Evolutionary conservation across 2,113 vertebrate genomes (phyloP).

Genomic region (Stictonetta naevosa): DNA sequence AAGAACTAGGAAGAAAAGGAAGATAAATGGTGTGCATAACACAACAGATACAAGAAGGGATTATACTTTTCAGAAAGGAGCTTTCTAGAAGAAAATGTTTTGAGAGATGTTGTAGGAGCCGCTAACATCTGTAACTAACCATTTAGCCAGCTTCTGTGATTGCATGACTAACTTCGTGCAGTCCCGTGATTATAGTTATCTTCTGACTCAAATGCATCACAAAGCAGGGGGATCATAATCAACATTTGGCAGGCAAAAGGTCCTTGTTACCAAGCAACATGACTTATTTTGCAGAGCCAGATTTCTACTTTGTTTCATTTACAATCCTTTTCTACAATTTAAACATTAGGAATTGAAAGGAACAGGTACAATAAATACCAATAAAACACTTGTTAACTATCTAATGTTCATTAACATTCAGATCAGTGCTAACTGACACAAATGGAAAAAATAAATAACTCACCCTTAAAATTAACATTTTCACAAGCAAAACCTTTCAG

Average conservation of each 20-base stretch:
- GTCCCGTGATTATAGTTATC: not conserved
- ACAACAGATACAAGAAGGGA: constrained; percentile 13
- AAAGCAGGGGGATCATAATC: not conserved
- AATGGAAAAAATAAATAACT: not conserved
- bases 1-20: constrained; percentile 7
- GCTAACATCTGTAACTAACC: not conserved
- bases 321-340: not conserved
- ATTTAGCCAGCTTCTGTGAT: not conserved
- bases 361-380: not conserved
- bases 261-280: not conserved
- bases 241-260: not conserved
- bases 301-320: not conserved
- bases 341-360: not conserved
- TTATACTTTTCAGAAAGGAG: not conserved
- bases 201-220: not conserved
- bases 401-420: not conserved
- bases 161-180: not conserved
- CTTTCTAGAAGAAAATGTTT: not conserved
- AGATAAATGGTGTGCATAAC: constrained; percentile 20
- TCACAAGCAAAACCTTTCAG: not conserved
- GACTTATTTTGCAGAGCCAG: not conserved
- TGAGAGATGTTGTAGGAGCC: not conserved
- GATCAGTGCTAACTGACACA: not conserved
- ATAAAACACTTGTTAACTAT: not conserved
- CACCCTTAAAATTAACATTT: not conserved